Evolutionary conservation across 2,888 invertebrate genomes (phyloP), one percentile per base, ranked within the genome.

Genomic region (Operophtera brumata): DNA sequence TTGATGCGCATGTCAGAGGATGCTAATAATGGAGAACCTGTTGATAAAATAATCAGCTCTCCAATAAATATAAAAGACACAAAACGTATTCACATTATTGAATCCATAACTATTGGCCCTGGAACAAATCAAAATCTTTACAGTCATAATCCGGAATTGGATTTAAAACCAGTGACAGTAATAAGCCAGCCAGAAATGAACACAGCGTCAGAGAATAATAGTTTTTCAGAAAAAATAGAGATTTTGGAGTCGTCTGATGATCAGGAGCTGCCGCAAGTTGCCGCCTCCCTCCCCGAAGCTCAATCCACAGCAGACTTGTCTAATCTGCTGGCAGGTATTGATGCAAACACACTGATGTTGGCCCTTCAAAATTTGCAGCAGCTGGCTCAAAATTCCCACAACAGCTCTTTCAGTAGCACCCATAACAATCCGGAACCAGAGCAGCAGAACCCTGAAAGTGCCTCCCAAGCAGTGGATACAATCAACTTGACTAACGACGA

Each of bases 321-420:
- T 7, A 80, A 76, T 66, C 65, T 91, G 50, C 66, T 90, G 32
- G 69, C 83, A 40, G 82, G 83, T 20, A 86, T 91, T 51, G 87
- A 91, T 59, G 82, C 91, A 13, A 82, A 84, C 57, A 82, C 83
- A 30, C 69, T 91, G 25, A 57, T 87, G 42, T 61, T 87, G 59
- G 91, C 90, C 40, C 72, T 91, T 20, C 85, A 88, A 75, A 90
- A 86, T 68, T 77, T 91, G 57, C 86, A 90, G 64, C 79, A 89
- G 57, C 54, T 90, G 9, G 61, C 78, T 26, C 76, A 83, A 54
- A 78, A 65, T 32, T 47, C 71, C 11, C 35, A 53, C 3, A 62
- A 62, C 46, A 58, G 64, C 50, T 59, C 67, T 34, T 63, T 69
- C 7, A 61, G 43, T 32, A 55, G 46, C 37, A 53, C 61, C 37